Percentiles rank a stretch among this genome's conserved stretches.
Conservation (phyloP, 2,888 invertebrate species). For the Sturmia bella region DNA sequence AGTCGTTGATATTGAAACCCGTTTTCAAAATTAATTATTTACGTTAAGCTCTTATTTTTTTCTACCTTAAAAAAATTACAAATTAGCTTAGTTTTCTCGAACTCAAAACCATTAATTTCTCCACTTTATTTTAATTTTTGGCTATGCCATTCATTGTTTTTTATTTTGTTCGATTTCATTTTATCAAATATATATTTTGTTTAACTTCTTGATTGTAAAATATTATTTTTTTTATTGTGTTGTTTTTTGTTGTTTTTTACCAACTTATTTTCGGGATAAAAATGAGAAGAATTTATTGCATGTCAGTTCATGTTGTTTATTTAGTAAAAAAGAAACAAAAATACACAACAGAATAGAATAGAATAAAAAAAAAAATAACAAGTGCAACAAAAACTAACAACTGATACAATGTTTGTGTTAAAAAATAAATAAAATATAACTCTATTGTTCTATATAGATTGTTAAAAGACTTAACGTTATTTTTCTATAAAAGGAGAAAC, state of each 20-base stretch:
- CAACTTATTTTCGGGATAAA: constrained; percentile 31
- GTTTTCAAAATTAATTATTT: too few relatives aligned
- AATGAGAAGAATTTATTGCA: constrained; percentile 65
- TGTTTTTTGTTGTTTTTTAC: constrained; percentile 25
- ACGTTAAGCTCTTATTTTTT: too few relatives aligned
- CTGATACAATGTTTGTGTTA: constrained; percentile 28
- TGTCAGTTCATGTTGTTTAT: constrained; percentile 65
- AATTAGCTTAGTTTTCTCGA: too few relatives aligned
- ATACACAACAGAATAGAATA: too few relatives aligned
- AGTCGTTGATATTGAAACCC: too few relatives aligned
- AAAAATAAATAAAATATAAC: neutral
- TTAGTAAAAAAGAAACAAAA: constrained; percentile 30
- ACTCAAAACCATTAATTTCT: too few relatives aligned
- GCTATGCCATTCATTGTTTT: neutral
- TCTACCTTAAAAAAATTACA: too few relatives aligned
- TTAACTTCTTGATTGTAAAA: constrained; percentile 33
- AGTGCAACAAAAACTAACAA: too few relatives aligned
- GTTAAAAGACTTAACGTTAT: neutral
- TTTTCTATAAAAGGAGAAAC: neutral
- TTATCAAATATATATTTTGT: constrained; percentile 22
- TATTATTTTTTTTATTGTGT: constrained; percentile 49
- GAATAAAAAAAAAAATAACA: too few relatives aligned
- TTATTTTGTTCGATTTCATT: constrained; percentile 15
- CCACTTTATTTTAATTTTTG: too few relatives aligned
- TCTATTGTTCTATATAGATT: constrained; percentile 29